Evolutionary conservation across 1,140 invertebrate genomes (phyloP).

Genomic region (Zophobas atratus): DNA sequence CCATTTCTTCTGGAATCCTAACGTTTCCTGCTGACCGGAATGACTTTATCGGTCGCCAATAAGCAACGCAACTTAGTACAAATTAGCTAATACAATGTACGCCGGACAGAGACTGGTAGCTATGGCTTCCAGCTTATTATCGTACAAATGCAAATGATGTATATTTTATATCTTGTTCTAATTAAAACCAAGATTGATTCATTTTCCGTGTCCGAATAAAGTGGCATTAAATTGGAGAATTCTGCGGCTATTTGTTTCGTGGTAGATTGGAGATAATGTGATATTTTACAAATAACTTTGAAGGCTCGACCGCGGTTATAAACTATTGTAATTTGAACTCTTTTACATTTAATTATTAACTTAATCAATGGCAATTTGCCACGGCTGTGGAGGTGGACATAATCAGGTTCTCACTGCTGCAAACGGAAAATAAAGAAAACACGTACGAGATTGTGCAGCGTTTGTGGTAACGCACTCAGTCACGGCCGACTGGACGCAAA

Average conservation of each 20-base stretch:
- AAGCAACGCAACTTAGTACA: not conserved
- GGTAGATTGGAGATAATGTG: not conserved
- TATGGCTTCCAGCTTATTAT: not conserved
- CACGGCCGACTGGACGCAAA: not conserved
- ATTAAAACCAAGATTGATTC: conserved; percentile 18
- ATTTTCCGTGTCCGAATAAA: conserved; percentile 30
- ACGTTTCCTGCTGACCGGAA: not conserved
- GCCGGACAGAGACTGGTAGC: not conserved
- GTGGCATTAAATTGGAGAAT: conserved; percentile 25
- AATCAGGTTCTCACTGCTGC: too few relatives aligned
- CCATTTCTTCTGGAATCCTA: not conserved
- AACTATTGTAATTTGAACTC: conserved; percentile 29
- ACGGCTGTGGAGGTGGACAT: too few relatives aligned
- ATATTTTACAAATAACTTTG: not conserved
- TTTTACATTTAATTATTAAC: conserved; percentile 25
- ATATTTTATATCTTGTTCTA: conserved; percentile 5
- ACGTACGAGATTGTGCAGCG: too few relatives aligned
- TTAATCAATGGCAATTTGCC: conserved; percentile 27
- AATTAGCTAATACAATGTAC: not conserved
- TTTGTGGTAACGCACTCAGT: too few relatives aligned
- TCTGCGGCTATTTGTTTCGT: not conserved
- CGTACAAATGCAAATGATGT: conserved; percentile 1
- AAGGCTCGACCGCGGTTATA: conserved; percentile 17
- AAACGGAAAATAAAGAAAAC: too few relatives aligned
- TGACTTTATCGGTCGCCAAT: not conserved